Evolutionary conservation across 2,797 vertebrate species (phyloP).

Genomic region (Bryconaethiops microstoma): DNA sequence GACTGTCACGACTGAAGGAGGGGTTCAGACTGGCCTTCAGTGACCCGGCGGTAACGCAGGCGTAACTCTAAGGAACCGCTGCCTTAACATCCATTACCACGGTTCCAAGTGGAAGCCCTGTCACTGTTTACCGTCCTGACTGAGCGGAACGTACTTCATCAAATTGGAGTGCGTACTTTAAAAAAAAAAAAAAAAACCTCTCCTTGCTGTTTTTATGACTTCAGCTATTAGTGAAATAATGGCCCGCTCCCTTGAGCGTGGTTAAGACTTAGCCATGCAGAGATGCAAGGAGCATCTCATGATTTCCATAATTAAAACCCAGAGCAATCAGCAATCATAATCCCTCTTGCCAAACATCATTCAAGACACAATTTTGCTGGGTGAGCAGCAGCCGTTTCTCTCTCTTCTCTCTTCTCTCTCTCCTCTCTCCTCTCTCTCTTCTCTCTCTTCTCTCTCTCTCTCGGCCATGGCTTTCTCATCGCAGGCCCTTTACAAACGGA

Average conservation of each 20-base stretch:
- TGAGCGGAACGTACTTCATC: constrained; percentile 38
- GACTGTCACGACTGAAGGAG: constrained; percentile 5
- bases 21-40: not conserved
- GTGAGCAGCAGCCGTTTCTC: constrained; percentile 74
- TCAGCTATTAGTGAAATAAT: constrained; percentile 65
- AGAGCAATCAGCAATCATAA: constrained; percentile 81
- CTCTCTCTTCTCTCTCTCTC: constrained; percentile 10
- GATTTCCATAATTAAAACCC: constrained; percentile 81
- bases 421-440: constrained; percentile 35
- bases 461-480: constrained; percentile 60
- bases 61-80: constrained; percentile 20
- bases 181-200: constrained; percentile 34
- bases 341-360: constrained; percentile 76
- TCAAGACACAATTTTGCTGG: constrained; percentile 78
- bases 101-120: constrained; percentile 30
- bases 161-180: constrained; percentile 47
- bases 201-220: constrained; percentile 54
- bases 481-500: constrained; percentile 80
- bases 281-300: constrained; percentile 73
- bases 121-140: constrained; percentile 35
- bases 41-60: not conserved
- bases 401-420: constrained; percentile 3
- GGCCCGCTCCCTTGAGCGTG: constrained; percentile 71
- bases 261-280: constrained; percentile 69
- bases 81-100: constrained; percentile 32